phyloP scores from a whole-genome alignment of 2,888 invertebrate genomes.

The Lutraria lutraria region DNA sequence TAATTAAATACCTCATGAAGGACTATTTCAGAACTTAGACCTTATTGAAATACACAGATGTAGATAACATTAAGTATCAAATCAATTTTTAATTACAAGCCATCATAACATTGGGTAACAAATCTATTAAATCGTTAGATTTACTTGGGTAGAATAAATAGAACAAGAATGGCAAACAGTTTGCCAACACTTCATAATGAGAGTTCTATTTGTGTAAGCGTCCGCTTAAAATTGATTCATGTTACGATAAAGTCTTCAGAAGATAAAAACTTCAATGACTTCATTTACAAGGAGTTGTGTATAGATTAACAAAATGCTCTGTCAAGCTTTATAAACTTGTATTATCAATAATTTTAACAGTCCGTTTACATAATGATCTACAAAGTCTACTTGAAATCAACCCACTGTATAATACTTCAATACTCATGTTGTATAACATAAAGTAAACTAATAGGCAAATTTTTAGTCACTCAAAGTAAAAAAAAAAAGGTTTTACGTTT shows the following conservation, averaged over 20 bases:
- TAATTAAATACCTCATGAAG: background rate
- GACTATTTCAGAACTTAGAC: background rate
- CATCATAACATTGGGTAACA: slow-evolving; percentile 3
- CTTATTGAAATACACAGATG: background rate
- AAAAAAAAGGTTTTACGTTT: too few relatives aligned
- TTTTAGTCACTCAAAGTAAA: too few relatives aligned
- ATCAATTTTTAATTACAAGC: slow-evolving; percentile 9
- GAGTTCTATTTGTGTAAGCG: slow-evolving; percentile 12
- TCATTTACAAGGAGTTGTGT: slow-evolving; percentile 12
- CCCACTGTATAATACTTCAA: slow-evolving; percentile 10
- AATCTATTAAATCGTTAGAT: background rate
- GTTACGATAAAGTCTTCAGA: background rate
- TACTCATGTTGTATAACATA: background rate
- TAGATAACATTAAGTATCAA: slow-evolving; percentile 12
- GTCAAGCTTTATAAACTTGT: background rate
- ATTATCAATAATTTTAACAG: background rate
- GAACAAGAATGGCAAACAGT: slow-evolving; percentile 1
- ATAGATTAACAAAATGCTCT: background rate
- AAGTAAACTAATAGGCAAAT: too few relatives aligned
- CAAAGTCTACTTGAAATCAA: background rate
- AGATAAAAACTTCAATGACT: slow-evolving; percentile 23
- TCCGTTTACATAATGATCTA: background rate
- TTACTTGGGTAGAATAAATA: background rate
- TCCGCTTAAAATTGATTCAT: slow-evolving; percentile 29
- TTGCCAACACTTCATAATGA: slow-evolving; percentile 19